Conservation (phyloP, 1,140 invertebrate species). For the Gryon sp. region DNA sequence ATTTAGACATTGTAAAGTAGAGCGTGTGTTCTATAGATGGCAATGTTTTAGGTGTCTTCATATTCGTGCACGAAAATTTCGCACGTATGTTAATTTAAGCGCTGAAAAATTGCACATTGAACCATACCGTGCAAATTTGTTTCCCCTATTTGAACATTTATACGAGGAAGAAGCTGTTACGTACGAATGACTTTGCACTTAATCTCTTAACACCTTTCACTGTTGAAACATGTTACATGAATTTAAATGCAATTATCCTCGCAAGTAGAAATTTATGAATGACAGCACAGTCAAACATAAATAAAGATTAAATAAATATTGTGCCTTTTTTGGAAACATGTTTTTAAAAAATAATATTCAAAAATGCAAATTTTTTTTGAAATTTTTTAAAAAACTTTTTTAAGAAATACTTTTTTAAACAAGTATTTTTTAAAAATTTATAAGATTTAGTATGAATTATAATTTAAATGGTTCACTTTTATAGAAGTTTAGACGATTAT, state of each 20-base stretch:
- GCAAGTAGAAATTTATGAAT: slow-evolving; percentile 15
- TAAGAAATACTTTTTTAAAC: too few species aligned
- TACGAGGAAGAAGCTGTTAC: slow-evolving; percentile 30
- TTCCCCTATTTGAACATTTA: slow-evolving; percentile 35
- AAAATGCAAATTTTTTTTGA: too few species aligned
- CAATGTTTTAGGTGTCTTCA: slow-evolving; percentile 19
- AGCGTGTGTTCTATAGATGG: slow-evolving; percentile 11
- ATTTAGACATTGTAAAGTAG: slow-evolving; percentile 44
- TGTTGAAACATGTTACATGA: slow-evolving; percentile 40
- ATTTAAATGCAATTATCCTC: slow-evolving; percentile 38
- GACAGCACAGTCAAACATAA: too few species aligned
- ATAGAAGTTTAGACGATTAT: too few species aligned
- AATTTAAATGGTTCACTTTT: too few species aligned
- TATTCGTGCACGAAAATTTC: slow-evolving; percentile 23
- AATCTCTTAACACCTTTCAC: slow-evolving; percentile 32
- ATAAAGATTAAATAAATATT: too few species aligned
- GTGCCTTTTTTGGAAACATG: too few species aligned
- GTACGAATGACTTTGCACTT: slow-evolving; percentile 30
- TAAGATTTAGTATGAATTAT: too few species aligned
- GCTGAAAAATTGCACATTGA: slow-evolving; percentile 39
- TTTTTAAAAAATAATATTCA: too few species aligned
- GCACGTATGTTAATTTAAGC: slow-evolving; percentile 24
- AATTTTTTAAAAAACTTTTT: too few species aligned
- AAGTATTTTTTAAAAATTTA: too few species aligned
- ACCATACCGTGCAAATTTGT: slow-evolving; percentile 24